Evolutionary conservation across 1,140 invertebrate genomes (phyloP).

Genomic region (Aculops lycopersici): DNA sequence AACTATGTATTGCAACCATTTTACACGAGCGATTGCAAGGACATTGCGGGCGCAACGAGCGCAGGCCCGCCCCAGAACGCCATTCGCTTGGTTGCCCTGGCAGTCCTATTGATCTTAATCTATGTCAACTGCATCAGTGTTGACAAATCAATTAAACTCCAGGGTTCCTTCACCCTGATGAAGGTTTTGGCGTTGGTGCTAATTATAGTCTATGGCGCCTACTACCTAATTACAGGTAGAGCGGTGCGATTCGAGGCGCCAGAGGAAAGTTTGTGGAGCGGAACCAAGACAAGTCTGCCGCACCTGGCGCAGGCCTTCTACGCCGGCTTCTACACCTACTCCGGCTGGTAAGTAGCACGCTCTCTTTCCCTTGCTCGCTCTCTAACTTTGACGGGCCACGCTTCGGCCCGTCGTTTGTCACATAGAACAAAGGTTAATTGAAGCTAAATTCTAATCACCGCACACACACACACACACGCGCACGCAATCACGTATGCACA

Average conservation of each 20-base stretch:
- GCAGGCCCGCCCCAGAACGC: conserved; percentile 13
- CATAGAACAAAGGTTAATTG: no score
- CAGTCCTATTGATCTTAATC: conserved; percentile 32
- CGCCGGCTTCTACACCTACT: conserved; percentile 79
- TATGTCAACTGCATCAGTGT: conserved; percentile 83
- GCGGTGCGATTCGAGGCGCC: no score
- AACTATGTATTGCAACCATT: conserved; percentile 73
- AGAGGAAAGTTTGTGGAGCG: neutral
- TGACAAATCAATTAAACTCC: conserved; percentile 64
- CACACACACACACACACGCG: no score
- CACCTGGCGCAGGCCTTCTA: conserved; percentile 57
- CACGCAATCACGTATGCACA: no score
- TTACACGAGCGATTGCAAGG: no score
- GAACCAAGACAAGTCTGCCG: neutral
- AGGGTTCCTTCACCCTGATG: conserved; percentile 66
- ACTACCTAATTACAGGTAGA: conserved; percentile 20
- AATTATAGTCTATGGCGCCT: conserved; percentile 49
- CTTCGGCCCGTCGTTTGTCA: no score
- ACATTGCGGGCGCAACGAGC: no score
- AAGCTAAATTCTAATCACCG: no score
- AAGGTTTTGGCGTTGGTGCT: conserved; percentile 62
- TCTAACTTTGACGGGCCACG: no score
- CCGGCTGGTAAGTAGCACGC: conserved; percentile 77
- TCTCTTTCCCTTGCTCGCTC: no score
- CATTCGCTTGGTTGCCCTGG: conserved; percentile 14